These are phyloP conservation scores for Brachionus rotundiformis DNA, from an alignment of 1,140 invertebrate genomes.

Conservation along the genomic window DNA sequence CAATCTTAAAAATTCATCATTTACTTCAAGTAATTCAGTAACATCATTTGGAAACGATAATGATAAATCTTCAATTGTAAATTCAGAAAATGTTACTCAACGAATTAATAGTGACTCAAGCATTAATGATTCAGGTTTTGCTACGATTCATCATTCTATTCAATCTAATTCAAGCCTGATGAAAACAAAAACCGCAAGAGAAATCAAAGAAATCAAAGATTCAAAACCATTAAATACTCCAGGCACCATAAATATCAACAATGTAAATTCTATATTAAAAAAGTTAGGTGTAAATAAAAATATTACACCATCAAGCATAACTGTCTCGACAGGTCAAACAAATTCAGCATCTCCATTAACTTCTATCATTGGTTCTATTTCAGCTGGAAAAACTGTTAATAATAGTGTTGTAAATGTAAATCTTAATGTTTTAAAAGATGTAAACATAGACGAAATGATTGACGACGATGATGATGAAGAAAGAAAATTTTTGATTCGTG, in stretches of 20 bases:
- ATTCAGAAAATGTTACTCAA: background rate
- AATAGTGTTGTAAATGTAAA: slow-evolving; percentile 50
- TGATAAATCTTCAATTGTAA: background rate
- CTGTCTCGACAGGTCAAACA: background rate
- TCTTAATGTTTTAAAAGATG: slow-evolving; percentile 49
- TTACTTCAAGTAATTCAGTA: too few species aligned
- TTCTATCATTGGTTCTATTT: slow-evolving; percentile 27
- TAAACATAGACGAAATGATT: slow-evolving; percentile 50
- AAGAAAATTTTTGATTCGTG: slow-evolving; percentile 37
- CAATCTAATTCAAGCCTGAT: background rate
- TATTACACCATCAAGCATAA: background rate
- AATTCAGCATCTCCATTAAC: slow-evolving; percentile 14
- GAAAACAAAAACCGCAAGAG: background rate
- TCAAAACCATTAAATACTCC: background rate
- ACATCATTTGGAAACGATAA: too few species aligned
- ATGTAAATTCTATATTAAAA: slow-evolving; percentile 46
- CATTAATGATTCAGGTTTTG: background rate
- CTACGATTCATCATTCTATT: background rate
- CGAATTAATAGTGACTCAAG: background rate
- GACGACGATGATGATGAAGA: slow-evolving; percentile 50
- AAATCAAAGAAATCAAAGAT: slow-evolving; percentile 3
- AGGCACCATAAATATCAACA: slow-evolving; percentile 17
- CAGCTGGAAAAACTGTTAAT: slow-evolving; percentile 12
- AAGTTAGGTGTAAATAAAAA: slow-evolving; percentile 44
- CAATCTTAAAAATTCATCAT: too few species aligned